Percentiles rank a stretch among this genome's conserved stretches.
These are phyloP conservation scores for Cichladusa arquata DNA, from an alignment of 2,113 vertebrate genomes.

Conservation along the genomic window DNA sequence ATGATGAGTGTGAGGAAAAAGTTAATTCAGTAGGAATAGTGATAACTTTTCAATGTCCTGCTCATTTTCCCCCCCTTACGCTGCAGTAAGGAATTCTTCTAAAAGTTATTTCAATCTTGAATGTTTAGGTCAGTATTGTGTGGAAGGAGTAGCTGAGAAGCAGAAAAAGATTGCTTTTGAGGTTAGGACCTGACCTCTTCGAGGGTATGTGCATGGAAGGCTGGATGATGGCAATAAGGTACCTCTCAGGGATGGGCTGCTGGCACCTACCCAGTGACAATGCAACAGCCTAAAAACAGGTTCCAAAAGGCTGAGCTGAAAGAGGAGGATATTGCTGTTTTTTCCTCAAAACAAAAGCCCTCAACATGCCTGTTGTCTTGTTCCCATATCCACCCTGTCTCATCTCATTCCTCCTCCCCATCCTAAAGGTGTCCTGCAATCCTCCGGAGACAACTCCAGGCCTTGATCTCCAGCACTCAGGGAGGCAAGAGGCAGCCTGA, in stretches of 20 bases:
- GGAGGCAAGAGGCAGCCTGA: neutral
- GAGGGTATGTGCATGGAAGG: neutral
- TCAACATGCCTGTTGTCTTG: neutral
- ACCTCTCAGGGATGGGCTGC: neutral
- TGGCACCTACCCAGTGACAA: neutral
- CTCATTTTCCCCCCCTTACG: neutral
- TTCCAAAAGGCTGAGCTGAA: neutral
- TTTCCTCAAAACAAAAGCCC: neutral
- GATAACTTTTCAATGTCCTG: neutral
- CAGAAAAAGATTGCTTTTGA: neutral
- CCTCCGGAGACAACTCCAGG: neutral
- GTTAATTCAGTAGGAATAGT: neutral
- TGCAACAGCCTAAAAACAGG: neutral
- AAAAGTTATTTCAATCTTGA: neutral
- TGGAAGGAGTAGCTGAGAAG: neutral
- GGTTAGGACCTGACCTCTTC: neutral
- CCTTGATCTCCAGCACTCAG: neutral
- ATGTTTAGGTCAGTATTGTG: neutral
- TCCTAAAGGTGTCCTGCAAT: neutral
- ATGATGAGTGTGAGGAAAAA: neutral
- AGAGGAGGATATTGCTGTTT: neutral
- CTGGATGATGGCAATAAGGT: neutral
- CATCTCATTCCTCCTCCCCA: neutral
- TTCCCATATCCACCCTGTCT: neutral
- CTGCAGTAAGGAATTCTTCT: neutral